These are phyloP conservation scores for Pedionomus torquatus DNA, from an alignment of 2,113 vertebrate genomes.

Conservation along the genomic window DNA sequence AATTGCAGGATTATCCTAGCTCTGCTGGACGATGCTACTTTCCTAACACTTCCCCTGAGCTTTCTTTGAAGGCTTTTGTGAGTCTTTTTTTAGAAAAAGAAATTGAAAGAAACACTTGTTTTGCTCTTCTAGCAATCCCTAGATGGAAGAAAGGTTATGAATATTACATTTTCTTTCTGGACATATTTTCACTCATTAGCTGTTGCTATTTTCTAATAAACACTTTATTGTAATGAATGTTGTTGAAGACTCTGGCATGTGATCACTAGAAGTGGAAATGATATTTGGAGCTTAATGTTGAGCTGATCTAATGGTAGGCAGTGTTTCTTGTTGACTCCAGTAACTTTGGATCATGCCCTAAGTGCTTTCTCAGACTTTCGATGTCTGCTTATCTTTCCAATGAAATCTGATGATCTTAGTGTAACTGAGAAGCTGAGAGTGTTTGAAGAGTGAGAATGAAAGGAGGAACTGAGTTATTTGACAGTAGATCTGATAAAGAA, in stretches of 20 bases:
- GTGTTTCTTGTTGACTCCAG: neutral
- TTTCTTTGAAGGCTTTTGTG: conserved; percentile 20
- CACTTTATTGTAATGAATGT: neutral
- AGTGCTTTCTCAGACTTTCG: neutral
- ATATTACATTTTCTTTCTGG: neutral
- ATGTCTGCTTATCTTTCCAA: neutral
- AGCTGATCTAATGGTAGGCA: fast-evolving
- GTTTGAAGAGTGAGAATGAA: conserved; percentile 37
- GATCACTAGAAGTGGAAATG: neutral
- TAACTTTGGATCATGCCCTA: neutral
- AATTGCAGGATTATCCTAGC: conserved; percentile 40
- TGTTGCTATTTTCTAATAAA: neutral
- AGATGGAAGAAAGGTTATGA: neutral
- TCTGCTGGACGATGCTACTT: neutral
- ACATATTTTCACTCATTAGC: neutral
- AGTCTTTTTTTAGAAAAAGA: neutral
- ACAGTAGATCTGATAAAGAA: conserved; percentile 49
- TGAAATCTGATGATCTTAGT: neutral
- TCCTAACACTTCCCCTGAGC: neutral
- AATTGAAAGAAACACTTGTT: neutral
- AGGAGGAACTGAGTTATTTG: conserved; percentile 11
- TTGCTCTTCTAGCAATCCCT: neutral
- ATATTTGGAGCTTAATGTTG: neutral
- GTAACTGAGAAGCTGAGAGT: neutral
- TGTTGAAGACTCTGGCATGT: neutral